Evolutionary conservation across 30 jellyfish, hydroid and myxozoan genomes (phyloP), one percentile per base, ranked within the genome.

Genomic region (Pelagia noctiluca): DNA sequence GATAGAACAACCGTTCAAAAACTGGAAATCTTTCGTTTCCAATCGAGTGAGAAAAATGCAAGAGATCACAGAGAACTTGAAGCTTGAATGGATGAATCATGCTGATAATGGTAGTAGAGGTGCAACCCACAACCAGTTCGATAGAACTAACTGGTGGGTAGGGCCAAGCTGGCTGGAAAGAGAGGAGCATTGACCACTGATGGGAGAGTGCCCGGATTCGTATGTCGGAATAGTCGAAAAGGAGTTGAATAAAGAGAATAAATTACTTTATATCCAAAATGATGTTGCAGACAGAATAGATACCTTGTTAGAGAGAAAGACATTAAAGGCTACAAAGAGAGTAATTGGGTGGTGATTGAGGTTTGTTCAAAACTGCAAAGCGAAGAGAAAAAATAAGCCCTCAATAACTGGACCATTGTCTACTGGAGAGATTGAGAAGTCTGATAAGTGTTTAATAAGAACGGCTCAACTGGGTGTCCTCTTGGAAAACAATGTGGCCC

Each of bases 81-180:
- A 60, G 11, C 23, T 60, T 4, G 11, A 60, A n/a, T 60, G 72
- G 72, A 60, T 50, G 37, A 76, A 76, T 26, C 82, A 53, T 50
- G 88, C 88, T 25, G 88, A 76, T 47, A 34, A 5, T 82, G 88
- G 16, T 18, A 76, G 82, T 33, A 26, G 88, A 30, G 79, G 88
- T 10, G 78, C 80, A 61, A 2, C 38, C 5, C 34, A 16, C 22
- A 60, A 34, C 63, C 35, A 76, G 19, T 76, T 76, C 30, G 52
- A 50, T 13, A 80, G 36, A 57, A 36, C 13, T 23, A 83, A 61
- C 37, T 63, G 82, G 88, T 76, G 79, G 80, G 46, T 37, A 3
- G 90, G 90, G 25, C 90, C 90, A 22, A 3, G 38, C 25, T 80
- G 84, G 90, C 83, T 80, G 42, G 19, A 16, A 48, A 28, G 48